Base-by-base conservation (phyloP, 1,140 invertebrate species). In the Neodiprion pinetum region DNA sequence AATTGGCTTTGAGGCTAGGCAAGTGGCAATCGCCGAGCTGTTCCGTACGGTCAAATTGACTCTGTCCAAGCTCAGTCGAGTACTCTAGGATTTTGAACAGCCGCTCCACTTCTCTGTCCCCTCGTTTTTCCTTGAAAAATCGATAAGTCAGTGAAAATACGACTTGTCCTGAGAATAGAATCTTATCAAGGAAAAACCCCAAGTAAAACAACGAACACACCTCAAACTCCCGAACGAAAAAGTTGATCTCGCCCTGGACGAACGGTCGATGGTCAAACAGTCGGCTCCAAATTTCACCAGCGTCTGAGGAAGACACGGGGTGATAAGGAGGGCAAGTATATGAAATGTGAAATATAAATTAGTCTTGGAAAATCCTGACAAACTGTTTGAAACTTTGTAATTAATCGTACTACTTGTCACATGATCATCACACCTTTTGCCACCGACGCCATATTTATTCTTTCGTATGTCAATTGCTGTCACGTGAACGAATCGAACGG, bases 251-350 rank as follows among this genome's bases (percentile, higher is more conserved):
- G 73, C 95, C 94, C 88, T 92, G 93, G 68, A 96, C 84, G 86
- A 96, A 95, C 23, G 94, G 94, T 74, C 93, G 91, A 83, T 96
- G 95, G 86, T 96, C 94, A 90, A 96, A 95, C 75, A 96, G 88
- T 85, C 95, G 90, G 78, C 91, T 91, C 92, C 95, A 95, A 87
- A 96, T 92, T 87, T 95, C 94, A 74, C 93, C 92, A 80, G 93
- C 91, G 90, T 95, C 95, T 97, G 75, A 40, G 28, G 28, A 67
- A 76, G 74, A 78, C 78, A 77, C 48, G 72, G 70, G 67, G 72
- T 76, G 70, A 48, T 70, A 53, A 72, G 61, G 70, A 48, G 67
- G 65, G 79, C 76, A 83, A 78, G 70, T 28, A 80, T 74, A 73
- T 48, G 14, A 73, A 77, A 53, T 7, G 65, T 67, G 73, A 74